phyloP scores from a whole-genome alignment of 2,113 vertebrate genomes.

The Xiphophorus maculatus region DNA sequence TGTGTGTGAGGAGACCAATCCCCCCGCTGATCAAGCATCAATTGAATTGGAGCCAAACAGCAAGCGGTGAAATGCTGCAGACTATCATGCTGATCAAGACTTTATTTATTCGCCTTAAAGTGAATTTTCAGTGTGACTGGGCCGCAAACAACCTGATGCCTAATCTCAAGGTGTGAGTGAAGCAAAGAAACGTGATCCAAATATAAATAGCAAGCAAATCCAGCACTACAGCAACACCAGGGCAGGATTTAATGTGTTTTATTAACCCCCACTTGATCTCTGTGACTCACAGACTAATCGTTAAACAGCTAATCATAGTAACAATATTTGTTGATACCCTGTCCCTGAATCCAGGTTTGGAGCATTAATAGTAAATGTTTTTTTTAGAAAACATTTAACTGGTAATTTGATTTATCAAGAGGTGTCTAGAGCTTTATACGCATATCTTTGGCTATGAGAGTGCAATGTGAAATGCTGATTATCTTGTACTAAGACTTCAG shows the following conservation, averaged over 20 bases:
- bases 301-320: slow-evolving; percentile 10
- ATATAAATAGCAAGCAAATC: slow-evolving; percentile 37
- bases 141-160: slow-evolving; percentile 38
- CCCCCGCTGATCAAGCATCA: slow-evolving; percentile 33
- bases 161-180: slow-evolving; percentile 42
- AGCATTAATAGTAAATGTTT: background rate
- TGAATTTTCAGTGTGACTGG: slow-evolving; percentile 59
- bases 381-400: background rate
- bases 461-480: too few relatives aligned
- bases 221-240: background rate
- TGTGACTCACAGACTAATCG: slow-evolving; percentile 11
- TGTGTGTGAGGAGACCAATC: slow-evolving; percentile 31
- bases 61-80: slow-evolving; percentile 8
- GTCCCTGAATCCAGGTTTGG: background rate
- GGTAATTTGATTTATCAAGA: background rate
- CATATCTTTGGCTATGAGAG: too few relatives aligned
- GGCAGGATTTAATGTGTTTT: background rate
- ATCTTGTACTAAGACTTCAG: too few relatives aligned
- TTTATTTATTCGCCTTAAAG: slow-evolving; percentile 55
- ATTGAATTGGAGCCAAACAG: slow-evolving; percentile 20
- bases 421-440: too few relatives aligned
- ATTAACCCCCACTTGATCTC: background rate
- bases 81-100: slow-evolving; percentile 47
- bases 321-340: slow-evolving; percentile 1
- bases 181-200: slow-evolving; percentile 45